Percentiles rank a stretch among this genome's conserved stretches.
Conservation (phyloP, 2,113 vertebrate genomes). For the Bucco capensis region DNA sequence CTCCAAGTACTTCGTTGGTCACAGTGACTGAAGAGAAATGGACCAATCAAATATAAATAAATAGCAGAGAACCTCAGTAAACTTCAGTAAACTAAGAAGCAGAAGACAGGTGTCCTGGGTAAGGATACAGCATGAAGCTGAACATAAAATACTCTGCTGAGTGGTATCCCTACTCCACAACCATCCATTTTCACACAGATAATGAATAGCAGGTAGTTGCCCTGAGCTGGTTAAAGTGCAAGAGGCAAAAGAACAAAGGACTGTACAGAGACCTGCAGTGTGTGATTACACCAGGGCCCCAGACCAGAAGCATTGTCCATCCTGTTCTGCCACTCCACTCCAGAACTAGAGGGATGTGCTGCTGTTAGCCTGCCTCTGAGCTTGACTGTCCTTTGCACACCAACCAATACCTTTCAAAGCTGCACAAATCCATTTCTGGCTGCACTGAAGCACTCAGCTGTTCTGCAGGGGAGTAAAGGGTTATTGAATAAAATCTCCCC, state of each 20-base stretch:
- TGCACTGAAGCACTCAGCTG: background rate
- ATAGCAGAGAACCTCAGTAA: background rate
- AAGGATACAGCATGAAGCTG: background rate
- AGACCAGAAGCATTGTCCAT: background rate
- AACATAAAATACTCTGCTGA: background rate
- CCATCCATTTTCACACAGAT: fast-evolving
- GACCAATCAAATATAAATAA: background rate
- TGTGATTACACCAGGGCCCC: background rate
- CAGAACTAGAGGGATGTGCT: background rate
- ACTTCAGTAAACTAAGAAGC: background rate
- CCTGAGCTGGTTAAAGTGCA: background rate
- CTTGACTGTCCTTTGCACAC: background rate
- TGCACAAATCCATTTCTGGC: background rate
- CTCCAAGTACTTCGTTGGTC: background rate
- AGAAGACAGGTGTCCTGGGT: background rate
- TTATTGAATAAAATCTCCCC: slow-evolving; percentile 31
- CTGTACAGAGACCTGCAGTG: background rate
- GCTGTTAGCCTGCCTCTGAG: background rate
- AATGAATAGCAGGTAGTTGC: background rate
- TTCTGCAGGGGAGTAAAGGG: background rate
- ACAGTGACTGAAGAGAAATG: background rate
- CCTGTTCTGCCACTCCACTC: background rate
- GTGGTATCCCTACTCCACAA: background rate
- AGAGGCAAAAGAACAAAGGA: background rate
- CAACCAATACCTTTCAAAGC: background rate